Evolutionary conservation across 1,140 invertebrate genomes (phyloP), one percentile per base, ranked within the genome.

Genomic region (Rhagoletis pomonella): DNA sequence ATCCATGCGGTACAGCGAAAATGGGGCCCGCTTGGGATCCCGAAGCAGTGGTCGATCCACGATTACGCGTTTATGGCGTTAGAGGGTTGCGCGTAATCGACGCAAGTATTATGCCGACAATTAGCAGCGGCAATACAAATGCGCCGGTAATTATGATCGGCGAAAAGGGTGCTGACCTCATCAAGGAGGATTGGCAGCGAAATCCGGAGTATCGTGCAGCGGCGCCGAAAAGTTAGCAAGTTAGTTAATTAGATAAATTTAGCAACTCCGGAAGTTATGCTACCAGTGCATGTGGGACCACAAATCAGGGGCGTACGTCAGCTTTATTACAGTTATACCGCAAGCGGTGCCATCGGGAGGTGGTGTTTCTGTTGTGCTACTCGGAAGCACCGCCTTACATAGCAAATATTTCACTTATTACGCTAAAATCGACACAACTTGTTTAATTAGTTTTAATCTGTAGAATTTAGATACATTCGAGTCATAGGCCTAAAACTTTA

Each of bases 21-120:
- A 98, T 98, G 97, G 97, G 97, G 10, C 96, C 96, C 0, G 89
- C 93, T 1, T 95, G 94, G 89, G 97, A 98, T 92, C 93, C 94
- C 0, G 94, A 95, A 5, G 96, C 97, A 0, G 97, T 98, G 0
- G 97, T 98, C 0, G 97, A 98, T 94, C 95, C 96, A 0, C 94
- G 96, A 84, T 93, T 98, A 7, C 94, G 94, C 29, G 97, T 98
- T 0, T 95, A 97, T 89, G 97, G 97, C 0, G 93, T 98, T 0
- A 91, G 95, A 50, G 96, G 96, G 19, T 93, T 98, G 4, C 94
- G 97, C 64, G 97, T 98, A 14, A 96, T 97, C 65, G 97, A 98
- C 91, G 97, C 97, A 6, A 97, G 97, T 86, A 96, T 98, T 87
- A 98, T 98, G 97, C 97, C 97, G 0, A 96, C 96, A 0, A 97